phyloP scores from a whole-genome alignment of 2,113 vertebrate genomes.

The Chaetorhynchus papuensis region DNA sequence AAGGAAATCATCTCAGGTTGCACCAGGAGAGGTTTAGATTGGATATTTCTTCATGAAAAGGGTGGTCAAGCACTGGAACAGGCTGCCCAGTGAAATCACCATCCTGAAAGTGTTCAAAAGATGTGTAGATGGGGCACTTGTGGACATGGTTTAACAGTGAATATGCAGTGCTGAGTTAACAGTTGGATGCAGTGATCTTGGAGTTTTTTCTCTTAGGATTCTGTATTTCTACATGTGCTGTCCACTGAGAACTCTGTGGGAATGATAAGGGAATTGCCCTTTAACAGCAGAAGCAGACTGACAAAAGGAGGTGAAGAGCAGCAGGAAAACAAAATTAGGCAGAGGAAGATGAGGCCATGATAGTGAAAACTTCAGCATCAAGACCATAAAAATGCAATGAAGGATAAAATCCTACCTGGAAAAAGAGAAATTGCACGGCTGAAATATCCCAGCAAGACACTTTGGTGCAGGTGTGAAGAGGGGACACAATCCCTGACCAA shows the following conservation, averaged over 20 bases:
- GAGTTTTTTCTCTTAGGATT: neutral
- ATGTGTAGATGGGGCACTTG: too few relatives aligned
- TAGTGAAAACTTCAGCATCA: neutral
- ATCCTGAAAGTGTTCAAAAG: neutral
- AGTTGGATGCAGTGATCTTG: neutral
- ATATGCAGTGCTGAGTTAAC: neutral
- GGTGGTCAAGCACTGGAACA: neutral
- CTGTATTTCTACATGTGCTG: neutral
- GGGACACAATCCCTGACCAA: rapidly evolving
- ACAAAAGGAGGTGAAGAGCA: neutral
- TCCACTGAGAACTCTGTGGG: too few relatives aligned
- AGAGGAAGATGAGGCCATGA: neutral
- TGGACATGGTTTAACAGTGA: neutral
- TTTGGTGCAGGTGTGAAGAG: neutral
- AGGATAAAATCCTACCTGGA: neutral
- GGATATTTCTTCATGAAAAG: neutral
- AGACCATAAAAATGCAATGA: rapidly evolving
- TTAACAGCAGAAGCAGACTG: neutral
- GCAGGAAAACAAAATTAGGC: neutral
- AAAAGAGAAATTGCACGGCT: neutral
- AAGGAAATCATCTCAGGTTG: neutral
- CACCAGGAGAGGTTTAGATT: neutral
- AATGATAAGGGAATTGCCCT: neutral
- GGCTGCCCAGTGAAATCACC: neutral
- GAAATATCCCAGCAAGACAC: neutral